These are phyloP conservation scores for Diprion similis DNA, from an alignment of 1,140 invertebrate species.

Conservation along the genomic window DNA sequence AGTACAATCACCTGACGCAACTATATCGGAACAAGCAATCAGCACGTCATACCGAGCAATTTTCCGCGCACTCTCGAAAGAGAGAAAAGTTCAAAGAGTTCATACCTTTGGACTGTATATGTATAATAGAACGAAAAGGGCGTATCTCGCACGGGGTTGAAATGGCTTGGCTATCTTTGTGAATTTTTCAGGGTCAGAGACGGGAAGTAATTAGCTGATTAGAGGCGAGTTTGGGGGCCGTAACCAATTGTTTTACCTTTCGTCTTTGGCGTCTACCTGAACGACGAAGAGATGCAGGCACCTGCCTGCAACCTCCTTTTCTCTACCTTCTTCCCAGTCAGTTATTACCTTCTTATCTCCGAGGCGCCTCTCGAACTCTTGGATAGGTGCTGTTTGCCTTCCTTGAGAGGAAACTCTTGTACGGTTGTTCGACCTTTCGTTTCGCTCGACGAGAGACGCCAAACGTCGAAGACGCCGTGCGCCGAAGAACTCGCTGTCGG, in stretches of 20 bases:
- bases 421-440: slow-evolving; percentile 33
- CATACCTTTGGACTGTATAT: too few relatives aligned
- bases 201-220: slow-evolving; percentile 1
- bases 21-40: too few relatives aligned
- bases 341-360: neutral
- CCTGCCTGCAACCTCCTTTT: neutral
- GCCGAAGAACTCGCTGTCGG: too few relatives aligned
- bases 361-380: slow-evolving; percentile 2
- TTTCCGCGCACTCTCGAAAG: too few relatives aligned
- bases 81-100: too few relatives aligned
- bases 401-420: slow-evolving; percentile 44
- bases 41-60: too few relatives aligned
- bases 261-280: neutral
- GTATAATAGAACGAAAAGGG: too few relatives aligned
- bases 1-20: too few relatives aligned
- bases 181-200: neutral
- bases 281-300: neutral
- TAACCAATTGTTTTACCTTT: neutral
- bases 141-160: too few relatives aligned
- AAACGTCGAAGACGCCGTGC: neutral
- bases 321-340: neutral
- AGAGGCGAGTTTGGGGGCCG: neutral
- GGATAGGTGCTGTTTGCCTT: slow-evolving; percentile 25
- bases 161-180: neutral
- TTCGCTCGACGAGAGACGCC: slow-evolving; percentile 29